Percentiles rank a stretch among this genome's conserved stretches.
Evolutionary conservation across 1,140 invertebrate genomes (phyloP).

Genomic region (Drosophila erecta): DNA sequence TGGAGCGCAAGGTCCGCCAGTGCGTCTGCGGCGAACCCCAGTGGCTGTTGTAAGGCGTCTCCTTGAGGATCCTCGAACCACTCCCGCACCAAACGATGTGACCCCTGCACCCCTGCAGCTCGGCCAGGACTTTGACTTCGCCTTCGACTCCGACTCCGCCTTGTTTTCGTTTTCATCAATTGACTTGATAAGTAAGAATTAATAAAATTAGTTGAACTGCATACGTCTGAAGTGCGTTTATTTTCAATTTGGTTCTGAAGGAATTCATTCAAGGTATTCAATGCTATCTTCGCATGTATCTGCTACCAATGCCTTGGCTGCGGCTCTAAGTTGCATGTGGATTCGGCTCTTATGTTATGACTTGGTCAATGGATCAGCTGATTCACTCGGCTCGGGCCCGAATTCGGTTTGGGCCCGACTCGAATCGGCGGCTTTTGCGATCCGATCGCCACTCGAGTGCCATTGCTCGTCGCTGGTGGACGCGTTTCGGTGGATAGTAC

Average conservation of each 20-base stretch:
- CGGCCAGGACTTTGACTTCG: not conserved
- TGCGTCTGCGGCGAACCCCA: conserved; percentile 6
- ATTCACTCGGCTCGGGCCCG: conserved; percentile 1
- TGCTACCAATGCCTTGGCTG: not conserved
- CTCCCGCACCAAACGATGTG: not conserved
- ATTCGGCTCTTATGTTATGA: not conserved
- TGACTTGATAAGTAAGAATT: not conserved
- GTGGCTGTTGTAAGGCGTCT: not conserved
- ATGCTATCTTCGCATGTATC: not conserved
- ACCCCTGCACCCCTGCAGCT: not conserved
- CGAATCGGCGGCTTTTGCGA: not conserved
- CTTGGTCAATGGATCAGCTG: conserved; percentile 4
- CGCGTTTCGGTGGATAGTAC: conserved; percentile 25
- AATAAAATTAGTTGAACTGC: not conserved
- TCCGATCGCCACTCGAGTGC: conserved; percentile 48
- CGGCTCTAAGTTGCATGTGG: not conserved
- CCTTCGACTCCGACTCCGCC: no score
- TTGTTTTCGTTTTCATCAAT: not conserved
- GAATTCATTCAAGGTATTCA: not conserved
- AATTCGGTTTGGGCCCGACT: conserved; percentile 12
- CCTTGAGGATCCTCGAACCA: not conserved
- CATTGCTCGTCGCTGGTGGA: conserved; percentile 38
- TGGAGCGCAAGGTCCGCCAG: not conserved
- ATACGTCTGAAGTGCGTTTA: not conserved
- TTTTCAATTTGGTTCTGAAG: not conserved